Evolutionary conservation across 1,140 invertebrate species (phyloP), one percentile per base, ranked within the genome.

Genomic region (Pachypsylla venusta): DNA sequence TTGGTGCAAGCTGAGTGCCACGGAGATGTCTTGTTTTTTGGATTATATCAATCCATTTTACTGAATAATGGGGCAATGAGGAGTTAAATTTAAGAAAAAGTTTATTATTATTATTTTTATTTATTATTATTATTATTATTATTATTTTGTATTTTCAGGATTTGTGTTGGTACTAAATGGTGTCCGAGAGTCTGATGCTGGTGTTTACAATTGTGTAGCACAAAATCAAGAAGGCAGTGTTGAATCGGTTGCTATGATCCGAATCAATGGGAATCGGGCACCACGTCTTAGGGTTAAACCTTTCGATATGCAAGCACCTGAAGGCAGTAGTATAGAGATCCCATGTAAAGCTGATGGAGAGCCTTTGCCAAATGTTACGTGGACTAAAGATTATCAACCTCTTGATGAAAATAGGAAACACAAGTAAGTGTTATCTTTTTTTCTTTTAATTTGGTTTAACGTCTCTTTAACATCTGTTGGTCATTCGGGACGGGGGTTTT

Each of bases 261-360:
- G 73, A 20, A 79, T 89, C 1, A 61, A 54, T 61, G 67, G 48
- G 28, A 65, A 71, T 61, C 62, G 72, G 66, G 27, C 73, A 76
- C 19, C 87, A 83, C 75, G 72, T 54, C 70, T 89, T 40, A 67
- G 79, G 10, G 76, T 81, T 56, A 78, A 79, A 63, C 88, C 87
- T 1, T 82, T 80, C 66, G 80, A 88, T 68, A 80, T 87, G 60
- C 81, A 85, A 66, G 83, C 80, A 22, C 76, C 80, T 64, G 70
- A 77, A 24, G 85, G 84, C 28, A 80, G 80, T 24, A 82, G 80
- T 24, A 79, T 93, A 20, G 84, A 88, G 68, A 68, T 93, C 55
- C 82, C 84, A 0, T 95, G 91, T 68, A 78, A 83, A 64, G 82
- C 83, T 2, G 78, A 82, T 61, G 88, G 89, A n/a, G 75, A 80